Percentiles rank a stretch among this genome's conserved stretches.
Evolutionary conservation across 2,797 vertebrate genomes (phyloP).

Genomic region (Oreochromis grahami): DNA sequence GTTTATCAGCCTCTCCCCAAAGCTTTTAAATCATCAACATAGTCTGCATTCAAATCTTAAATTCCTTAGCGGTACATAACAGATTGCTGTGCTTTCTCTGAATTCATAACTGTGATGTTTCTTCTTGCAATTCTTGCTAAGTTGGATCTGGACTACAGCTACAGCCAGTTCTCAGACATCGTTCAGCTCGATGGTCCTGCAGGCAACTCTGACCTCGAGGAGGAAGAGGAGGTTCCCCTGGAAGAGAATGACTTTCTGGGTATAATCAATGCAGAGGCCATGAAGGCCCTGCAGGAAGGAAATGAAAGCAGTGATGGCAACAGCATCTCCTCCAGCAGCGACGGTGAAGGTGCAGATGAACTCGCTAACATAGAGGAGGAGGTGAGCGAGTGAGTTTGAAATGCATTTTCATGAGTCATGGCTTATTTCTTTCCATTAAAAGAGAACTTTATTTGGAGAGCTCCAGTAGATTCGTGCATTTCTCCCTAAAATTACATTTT

Average conservation of each 20-base stretch:
- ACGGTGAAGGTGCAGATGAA: conserved; percentile 67
- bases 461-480: not conserved
- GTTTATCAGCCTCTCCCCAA: not conserved
- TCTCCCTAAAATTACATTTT: not conserved
- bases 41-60: not conserved
- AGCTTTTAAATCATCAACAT: not conserved
- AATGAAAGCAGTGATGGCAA: conserved; percentile 77
- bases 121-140: conserved; percentile 3
- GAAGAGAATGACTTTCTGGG: conserved; percentile 86
- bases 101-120: not conserved
- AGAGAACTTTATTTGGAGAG: not conserved
- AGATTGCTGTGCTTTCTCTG: not conserved
- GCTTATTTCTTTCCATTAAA: not conserved
- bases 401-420: not conserved
- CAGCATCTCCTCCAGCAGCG: conserved; percentile 74
- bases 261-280: conserved; percentile 82
- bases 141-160: conserved; percentile 71
- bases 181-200: conserved; percentile 88
- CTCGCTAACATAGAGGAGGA: conserved; percentile 78
- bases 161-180: conserved; percentile 76
- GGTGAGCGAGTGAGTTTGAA: conserved; percentile 23
- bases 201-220: conserved; percentile 81
- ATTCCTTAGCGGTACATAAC: not conserved
- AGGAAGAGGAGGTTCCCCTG: conserved; percentile 57
- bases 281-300: conserved; percentile 83